phyloP scores from a whole-genome alignment of 2,797 vertebrate genomes.

The Coendou prehensilis region DNA sequence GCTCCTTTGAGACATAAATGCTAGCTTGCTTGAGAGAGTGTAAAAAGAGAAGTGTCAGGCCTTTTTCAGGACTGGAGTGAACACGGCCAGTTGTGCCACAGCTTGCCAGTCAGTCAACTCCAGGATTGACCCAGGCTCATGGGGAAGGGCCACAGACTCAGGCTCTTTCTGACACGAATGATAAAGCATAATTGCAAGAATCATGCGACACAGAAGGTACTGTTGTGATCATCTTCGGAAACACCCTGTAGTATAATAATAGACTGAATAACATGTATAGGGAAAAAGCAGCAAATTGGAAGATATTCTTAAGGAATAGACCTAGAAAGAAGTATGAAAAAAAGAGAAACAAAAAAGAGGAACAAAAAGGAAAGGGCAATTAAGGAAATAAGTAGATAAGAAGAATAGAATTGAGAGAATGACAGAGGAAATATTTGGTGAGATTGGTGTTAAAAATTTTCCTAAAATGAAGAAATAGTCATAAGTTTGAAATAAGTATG shows the following conservation, averaged over 20 bases:
- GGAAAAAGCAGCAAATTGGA: neutral
- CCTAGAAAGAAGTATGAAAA: neutral
- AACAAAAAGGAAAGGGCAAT: neutral
- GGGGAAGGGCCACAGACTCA: neutral
- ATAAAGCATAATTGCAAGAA: neutral
- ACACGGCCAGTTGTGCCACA: neutral
- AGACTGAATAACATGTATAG: neutral
- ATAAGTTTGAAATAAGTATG: neutral
- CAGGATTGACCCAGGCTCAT: neutral
- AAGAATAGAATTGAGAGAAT: neutral
- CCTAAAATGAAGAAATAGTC: conserved; percentile 32
- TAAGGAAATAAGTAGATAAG: neutral
- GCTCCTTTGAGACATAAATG: neutral
- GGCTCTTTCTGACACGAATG: neutral
- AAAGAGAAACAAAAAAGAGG: neutral
- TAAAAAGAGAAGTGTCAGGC: neutral
- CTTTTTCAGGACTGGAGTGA: neutral
- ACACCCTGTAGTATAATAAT: neutral
- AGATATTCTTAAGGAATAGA: neutral
- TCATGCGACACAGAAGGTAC: neutral
- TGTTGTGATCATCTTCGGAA: neutral
- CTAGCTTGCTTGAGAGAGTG: neutral
- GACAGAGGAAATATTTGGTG: neutral
- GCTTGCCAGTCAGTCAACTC: neutral
- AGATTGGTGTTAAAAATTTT: neutral